Base-by-base conservation (phyloP, 2,113 vertebrate genomes). In the Isurus oxyrinchus region DNA sequence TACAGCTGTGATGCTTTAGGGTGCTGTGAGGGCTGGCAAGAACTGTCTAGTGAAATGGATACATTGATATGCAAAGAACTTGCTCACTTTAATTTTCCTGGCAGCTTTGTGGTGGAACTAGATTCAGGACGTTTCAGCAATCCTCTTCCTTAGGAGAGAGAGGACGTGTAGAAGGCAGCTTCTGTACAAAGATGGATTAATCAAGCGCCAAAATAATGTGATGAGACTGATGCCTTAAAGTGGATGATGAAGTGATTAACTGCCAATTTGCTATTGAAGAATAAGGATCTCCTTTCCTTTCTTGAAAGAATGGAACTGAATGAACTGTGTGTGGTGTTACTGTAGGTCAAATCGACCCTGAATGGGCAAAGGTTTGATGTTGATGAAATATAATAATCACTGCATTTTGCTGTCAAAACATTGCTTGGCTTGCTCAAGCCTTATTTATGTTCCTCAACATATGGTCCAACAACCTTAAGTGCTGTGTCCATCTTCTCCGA, bases 1-100 rank as follows among this genome's bases (percentile, higher is more conserved):
- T 93, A 93, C 90, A 93, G 90, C 90, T 93, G 90, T 93, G 90
- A 63, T 93, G 90, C 57, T 93, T 93, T 40, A 93, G 90, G 90
- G 90, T 63, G 90, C 57, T 63, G 16, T 63, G 90, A n/a, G 59
- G 6, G 14, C 90, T 63, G 90, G 90, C 90, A 94, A 63, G 35
- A 40, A n/a, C 35, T 21, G 19, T 19, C 16, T 40, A 21, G 90
- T 94, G 90, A 93, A 93, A 93, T 40, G 35, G 90, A 94, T 2
- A 40, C 35, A 94, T 94, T 94, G 90, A 94, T 94, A 94, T 63
- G 90, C 90, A 94, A 63, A 40, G 90, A 35, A 35, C 90, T 21
- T 21, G 35, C 59, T 94, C 19, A 5, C 90, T 94, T 94, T 63
- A 63, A n/a, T 63, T 94, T 63, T 94, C 35, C 90, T 94, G 90